A percentile compares a stretch with the other conserved stretches of the same genome.
phyloP scores from a whole-genome alignment of 2,113 vertebrate genomes.

The Lamprologus lemairii region DNA sequence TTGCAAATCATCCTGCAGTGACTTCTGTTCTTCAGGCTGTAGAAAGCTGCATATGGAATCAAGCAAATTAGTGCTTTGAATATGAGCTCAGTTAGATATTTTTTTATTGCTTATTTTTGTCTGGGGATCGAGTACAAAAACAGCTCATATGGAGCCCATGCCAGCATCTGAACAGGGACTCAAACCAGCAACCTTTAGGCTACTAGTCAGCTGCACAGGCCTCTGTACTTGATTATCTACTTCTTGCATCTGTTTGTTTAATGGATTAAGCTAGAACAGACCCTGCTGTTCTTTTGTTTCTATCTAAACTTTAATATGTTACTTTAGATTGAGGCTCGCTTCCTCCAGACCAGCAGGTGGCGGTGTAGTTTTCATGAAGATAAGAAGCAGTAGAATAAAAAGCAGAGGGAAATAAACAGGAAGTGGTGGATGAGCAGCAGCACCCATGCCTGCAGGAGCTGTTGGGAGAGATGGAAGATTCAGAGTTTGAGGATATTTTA shows the following conservation, averaged over 20 bases:
- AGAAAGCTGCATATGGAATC: neutral
- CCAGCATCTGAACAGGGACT: neutral
- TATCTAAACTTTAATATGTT: neutral
- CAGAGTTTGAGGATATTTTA: conserved; percentile 38
- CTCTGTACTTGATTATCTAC: neutral
- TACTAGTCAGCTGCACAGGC: neutral
- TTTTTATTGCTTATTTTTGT: neutral
- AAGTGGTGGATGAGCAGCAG: neutral
- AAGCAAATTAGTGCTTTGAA: neutral
- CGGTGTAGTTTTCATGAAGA: neutral
- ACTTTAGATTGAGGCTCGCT: neutral
- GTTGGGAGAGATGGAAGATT: neutral
- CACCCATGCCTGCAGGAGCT: neutral
- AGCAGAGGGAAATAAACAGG: neutral
- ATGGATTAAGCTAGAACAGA: neutral
- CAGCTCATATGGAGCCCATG: neutral
- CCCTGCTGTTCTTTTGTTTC: neutral
- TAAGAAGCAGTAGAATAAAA: neutral
- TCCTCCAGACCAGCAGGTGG: neutral
- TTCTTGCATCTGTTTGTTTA: neutral
- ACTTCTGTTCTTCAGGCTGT: neutral
- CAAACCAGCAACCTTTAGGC: neutral
- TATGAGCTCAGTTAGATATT: neutral
- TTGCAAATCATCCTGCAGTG: neutral
- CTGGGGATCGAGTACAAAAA: rapidly evolving